Conservation (phyloP, 2,797 vertebrate species). For the Lepus oiostolus region DNA sequence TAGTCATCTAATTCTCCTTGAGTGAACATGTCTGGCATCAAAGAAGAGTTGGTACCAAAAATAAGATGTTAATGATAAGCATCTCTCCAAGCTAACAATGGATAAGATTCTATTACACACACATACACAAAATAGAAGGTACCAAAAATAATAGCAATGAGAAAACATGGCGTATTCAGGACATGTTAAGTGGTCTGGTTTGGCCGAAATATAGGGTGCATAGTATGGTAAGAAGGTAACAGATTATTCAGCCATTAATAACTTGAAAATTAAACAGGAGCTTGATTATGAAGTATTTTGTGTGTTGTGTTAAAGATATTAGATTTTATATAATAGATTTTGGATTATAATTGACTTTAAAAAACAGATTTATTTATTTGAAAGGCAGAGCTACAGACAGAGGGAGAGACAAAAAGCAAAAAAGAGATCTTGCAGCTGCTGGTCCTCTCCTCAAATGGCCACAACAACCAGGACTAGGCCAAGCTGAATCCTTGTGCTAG, state of each 20-base stretch:
- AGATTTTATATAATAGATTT: neutral
- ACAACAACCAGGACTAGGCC: too few relatives aligned
- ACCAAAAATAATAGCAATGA: neutral
- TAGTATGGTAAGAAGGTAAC: neutral
- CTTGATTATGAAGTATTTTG: slow-evolving; percentile 38
- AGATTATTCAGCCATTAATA: neutral
- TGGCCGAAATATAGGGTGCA: neutral
- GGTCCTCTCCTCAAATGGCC: too few relatives aligned
- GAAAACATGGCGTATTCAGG: neutral
- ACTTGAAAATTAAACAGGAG: slow-evolving; percentile 15
- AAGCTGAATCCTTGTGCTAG: too few relatives aligned
- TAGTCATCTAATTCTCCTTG: neutral
- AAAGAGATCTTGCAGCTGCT: too few relatives aligned
- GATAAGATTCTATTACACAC: neutral
- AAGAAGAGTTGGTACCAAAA: neutral
- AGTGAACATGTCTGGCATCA: neutral
- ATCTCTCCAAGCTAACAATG: neutral
- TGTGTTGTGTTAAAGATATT: neutral
- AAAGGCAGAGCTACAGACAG: too few relatives aligned
- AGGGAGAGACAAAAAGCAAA: too few relatives aligned
- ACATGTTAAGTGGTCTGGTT: neutral
- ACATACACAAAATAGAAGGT: neutral
- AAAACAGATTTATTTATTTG: too few relatives aligned
- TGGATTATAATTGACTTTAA: neutral
- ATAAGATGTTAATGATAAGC: neutral